A percentile compares a stretch with the other conserved stretches of the same genome.
Conservation (phyloP, 1,140 invertebrate species). For the Metaphire vulgaris region DNA sequence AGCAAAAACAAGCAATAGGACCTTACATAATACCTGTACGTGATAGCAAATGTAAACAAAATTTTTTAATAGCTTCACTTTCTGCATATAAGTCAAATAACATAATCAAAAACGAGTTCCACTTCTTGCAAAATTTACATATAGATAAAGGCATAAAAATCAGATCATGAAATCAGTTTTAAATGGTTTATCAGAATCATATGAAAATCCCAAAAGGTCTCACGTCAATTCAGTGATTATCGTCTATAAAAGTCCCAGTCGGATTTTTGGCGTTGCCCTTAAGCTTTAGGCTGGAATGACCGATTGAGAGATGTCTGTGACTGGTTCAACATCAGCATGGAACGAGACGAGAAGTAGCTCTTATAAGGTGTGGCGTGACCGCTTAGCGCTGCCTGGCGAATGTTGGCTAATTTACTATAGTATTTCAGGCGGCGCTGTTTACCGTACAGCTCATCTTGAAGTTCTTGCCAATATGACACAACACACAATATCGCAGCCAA, state of each 20-base stretch:
- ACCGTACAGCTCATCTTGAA: slow-evolving; percentile 22
- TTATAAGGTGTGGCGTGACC: slow-evolving; percentile 19
- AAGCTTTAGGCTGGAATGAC: background rate
- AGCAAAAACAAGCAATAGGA: too few relatives aligned
- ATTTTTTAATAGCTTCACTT: too few relatives aligned
- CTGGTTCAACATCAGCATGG: slow-evolving; percentile 6
- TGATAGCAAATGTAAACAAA: background rate
- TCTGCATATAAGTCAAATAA: too few relatives aligned
- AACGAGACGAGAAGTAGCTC: slow-evolving; percentile 18
- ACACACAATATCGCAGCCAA: slow-evolving; percentile 25
- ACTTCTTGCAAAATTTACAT: too few relatives aligned
- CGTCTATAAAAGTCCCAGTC: background rate
- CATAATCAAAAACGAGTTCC: too few relatives aligned
- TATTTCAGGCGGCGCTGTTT: slow-evolving; percentile 19
- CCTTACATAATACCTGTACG: background rate
- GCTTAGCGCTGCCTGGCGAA: slow-evolving; percentile 20
- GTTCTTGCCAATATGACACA: slow-evolving; percentile 30
- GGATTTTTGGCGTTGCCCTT: background rate
- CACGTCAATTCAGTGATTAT: background rate
- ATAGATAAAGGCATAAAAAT: background rate
- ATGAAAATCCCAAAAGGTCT: background rate
- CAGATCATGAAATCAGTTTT: background rate
- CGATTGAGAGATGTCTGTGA: slow-evolving; percentile 6
- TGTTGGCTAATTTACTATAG: slow-evolving; percentile 28
- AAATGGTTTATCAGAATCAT: background rate